Evolutionary conservation across 2,888 invertebrate genomes (phyloP).

Genomic region (Saturnia pavonia): DNA sequence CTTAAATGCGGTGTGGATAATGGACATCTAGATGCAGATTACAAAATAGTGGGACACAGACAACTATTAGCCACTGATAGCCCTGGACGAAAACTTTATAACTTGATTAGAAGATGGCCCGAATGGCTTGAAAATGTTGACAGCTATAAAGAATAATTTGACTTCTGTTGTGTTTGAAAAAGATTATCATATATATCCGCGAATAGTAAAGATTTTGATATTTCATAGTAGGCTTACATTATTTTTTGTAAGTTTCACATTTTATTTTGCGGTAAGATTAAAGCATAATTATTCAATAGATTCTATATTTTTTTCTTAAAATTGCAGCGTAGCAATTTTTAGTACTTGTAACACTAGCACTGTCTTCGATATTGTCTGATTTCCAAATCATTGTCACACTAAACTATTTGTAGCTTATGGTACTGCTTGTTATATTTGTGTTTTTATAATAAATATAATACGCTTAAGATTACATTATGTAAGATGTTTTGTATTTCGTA

Average conservation of each 20-base stretch:
- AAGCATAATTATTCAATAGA: no score
- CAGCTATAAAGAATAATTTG: constrained; percentile 16
- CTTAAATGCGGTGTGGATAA: constrained; percentile 82
- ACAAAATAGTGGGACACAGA: constrained; percentile 83
- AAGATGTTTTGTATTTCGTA: neutral
- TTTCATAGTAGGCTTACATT: no score
- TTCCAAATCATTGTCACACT: neutral
- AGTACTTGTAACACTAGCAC: neutral
- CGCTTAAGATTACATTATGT: neutral
- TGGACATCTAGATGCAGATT: constrained; percentile 80
- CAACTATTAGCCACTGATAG: constrained; percentile 68
- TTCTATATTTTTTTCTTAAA: no score
- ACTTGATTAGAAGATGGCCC: constrained; percentile 70
- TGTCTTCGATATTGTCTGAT: neutral
- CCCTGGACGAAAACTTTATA: constrained; percentile 71
- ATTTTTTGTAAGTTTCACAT: neutral
- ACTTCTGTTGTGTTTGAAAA: neutral
- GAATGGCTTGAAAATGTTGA: constrained; percentile 62
- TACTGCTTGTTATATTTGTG: neutral
- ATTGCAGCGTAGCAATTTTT: neutral
- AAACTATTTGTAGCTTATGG: neutral
- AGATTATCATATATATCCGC: neutral
- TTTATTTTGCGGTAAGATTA: neutral
- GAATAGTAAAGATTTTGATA: no score
- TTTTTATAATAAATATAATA: neutral